Conservation (phyloP, 2,797 vertebrate genomes). For the Falco biarmicus region DNA sequence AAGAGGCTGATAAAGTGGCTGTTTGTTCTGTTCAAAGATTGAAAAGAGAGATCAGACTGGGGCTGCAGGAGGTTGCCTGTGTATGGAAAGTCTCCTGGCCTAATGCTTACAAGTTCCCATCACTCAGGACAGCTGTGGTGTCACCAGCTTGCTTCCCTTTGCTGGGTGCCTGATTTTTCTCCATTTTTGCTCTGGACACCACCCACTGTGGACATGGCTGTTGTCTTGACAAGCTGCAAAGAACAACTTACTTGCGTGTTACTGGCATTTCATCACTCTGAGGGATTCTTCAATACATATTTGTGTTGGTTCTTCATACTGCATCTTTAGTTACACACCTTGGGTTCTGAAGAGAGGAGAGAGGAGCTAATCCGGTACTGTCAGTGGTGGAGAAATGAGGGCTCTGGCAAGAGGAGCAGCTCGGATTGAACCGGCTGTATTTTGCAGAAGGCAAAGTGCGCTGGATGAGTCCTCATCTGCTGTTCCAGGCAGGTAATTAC, state of each 20-base stretch:
- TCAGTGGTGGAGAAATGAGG: background rate
- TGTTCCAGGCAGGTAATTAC: background rate
- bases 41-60: background rate
- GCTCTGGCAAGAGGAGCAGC: background rate
- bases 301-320: background rate
- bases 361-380: background rate
- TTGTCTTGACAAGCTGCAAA: background rate
- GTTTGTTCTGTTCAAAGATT: background rate
- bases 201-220: background rate
- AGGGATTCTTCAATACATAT: background rate
- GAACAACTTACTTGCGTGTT: background rate
- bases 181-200: background rate
- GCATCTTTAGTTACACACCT: background rate
- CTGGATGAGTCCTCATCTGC: background rate
- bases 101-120: background rate
- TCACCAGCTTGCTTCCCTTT: background rate
- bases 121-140: background rate
- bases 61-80: background rate
- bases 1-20: background rate
- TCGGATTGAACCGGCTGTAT: fast-evolving
- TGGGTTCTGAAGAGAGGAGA: background rate
- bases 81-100: background rate
- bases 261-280: background rate
- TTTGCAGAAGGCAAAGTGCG: fast-evolving
- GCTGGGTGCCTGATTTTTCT: background rate